phyloP scores from a whole-genome alignment of 2,797 vertebrate species.

The Alfaro cultratus region DNA sequence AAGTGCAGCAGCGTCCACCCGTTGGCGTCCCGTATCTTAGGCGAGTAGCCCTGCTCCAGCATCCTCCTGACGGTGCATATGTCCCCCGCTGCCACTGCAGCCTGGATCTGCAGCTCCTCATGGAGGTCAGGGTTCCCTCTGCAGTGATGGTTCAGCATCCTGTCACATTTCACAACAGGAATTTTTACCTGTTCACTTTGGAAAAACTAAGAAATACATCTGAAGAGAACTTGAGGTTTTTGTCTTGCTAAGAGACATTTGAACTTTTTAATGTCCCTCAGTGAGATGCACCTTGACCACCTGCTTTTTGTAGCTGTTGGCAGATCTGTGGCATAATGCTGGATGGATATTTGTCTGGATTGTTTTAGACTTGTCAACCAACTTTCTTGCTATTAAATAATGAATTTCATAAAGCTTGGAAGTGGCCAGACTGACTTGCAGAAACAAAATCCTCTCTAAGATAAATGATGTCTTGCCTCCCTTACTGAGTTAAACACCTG shows the following conservation, averaged over 20 bases:
- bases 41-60: conserved; percentile 97
- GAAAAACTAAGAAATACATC: not conserved
- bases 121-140: conserved; percentile 97
- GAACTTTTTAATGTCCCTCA: not conserved
- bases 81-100: conserved; percentile 95
- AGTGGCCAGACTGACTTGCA: not conserved
- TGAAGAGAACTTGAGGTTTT: not conserved
- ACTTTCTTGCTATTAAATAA: not conserved
- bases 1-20: conserved; percentile 99
- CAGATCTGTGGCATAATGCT: not conserved
- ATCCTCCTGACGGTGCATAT: conserved; percentile 97
- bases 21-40: conserved; percentile 95
- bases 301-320: not conserved
- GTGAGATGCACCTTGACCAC: not conserved
- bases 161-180: conserved; percentile 85
- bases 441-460: not conserved
- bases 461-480: not conserved
- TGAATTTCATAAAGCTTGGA: not conserved
- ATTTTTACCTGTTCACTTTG: conserved; percentile 75
- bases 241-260: not conserved
- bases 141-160: conserved; percentile 99
- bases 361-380: not conserved
- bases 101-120: conserved; percentile 99
- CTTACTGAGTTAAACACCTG: not conserved
- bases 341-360: not conserved